Evolutionary conservation across 2,797 vertebrate genomes (phyloP).

Genomic region (Podargus strigoides): DNA sequence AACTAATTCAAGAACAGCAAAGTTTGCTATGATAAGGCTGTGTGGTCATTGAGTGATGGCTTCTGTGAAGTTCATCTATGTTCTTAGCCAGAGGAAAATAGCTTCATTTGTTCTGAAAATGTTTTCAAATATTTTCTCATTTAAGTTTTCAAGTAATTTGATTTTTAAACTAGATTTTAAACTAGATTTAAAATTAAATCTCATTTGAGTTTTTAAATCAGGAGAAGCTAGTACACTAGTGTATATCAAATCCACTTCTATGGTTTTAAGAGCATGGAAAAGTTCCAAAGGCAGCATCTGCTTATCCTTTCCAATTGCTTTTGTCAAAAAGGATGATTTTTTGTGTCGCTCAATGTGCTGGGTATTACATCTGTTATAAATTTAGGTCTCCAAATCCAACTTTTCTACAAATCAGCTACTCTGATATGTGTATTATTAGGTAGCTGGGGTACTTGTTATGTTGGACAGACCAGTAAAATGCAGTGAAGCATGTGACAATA

Average conservation of each 20-base stretch:
- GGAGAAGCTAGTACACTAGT: background rate
- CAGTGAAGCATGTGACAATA: background rate
- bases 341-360: fast-evolving
- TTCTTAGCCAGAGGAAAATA: background rate
- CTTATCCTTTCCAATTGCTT: background rate
- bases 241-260: background rate
- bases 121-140: background rate
- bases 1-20: background rate
- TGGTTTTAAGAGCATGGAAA: background rate
- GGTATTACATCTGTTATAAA: background rate
- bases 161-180: background rate
- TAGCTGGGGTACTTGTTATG: background rate
- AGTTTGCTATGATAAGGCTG: background rate
- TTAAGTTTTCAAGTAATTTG: background rate
- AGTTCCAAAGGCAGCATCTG: background rate
- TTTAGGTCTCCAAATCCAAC: background rate
- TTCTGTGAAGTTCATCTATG: background rate
- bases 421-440: background rate
- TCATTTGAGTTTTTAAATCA: background rate
- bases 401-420: background rate
- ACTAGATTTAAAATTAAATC: background rate
- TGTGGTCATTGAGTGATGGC: background rate
- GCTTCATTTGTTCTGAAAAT: background rate
- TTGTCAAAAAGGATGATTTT: background rate
- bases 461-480: background rate